phyloP scores from a whole-genome alignment of 2,797 vertebrate species.

The Poeciliopsis turneri region DNA sequence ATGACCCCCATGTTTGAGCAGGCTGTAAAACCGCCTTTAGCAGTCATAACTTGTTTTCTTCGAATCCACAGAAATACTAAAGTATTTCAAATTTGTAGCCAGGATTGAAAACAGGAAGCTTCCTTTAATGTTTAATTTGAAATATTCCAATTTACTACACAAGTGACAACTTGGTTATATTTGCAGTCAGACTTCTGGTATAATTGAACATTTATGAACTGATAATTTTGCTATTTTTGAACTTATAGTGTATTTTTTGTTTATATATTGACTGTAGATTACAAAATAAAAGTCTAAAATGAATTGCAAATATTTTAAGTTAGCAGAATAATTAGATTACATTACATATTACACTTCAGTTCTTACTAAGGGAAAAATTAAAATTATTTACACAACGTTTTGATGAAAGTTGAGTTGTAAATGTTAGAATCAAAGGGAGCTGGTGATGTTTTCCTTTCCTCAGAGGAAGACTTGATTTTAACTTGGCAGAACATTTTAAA shows the following conservation, averaged over 20 bases:
- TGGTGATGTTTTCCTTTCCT: neutral
- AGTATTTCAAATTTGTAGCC: neutral
- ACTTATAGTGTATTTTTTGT: neutral
- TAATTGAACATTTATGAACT: neutral
- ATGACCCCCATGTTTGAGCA: neutral
- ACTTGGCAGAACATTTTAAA: neutral
- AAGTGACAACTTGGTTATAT: neutral
- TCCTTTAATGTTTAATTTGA: neutral
- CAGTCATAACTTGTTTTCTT: neutral
- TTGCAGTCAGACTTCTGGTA: neutral
- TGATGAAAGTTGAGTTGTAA: neutral
- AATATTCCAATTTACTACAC: neutral
- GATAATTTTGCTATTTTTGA: neutral
- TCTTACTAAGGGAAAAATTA: neutral
- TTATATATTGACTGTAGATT: neutral
- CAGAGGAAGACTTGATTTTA: neutral
- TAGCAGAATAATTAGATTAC: neutral
- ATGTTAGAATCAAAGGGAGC: neutral
- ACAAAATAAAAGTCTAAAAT: neutral
- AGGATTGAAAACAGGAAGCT: neutral
- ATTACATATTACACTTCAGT: neutral
- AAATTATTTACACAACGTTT: neutral
- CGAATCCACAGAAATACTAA: neutral
- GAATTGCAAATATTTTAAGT: neutral
- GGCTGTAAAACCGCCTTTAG: neutral